Base-by-base conservation (phyloP, 2,888 invertebrate species). In the Deilephila elpenor region DNA sequence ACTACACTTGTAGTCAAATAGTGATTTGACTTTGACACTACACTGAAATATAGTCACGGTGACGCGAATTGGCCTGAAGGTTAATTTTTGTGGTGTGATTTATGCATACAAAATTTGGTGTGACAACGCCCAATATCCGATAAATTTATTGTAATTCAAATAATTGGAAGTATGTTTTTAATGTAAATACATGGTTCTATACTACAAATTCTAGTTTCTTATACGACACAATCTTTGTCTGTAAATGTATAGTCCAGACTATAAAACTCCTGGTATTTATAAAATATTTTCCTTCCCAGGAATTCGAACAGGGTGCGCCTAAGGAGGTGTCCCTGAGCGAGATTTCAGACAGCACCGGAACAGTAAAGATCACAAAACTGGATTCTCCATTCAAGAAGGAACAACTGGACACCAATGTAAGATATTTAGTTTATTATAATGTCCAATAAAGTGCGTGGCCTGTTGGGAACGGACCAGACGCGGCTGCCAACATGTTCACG, bases 381-480 rank as follows among this genome's bases (percentile, higher is more conserved):
- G 94, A 96, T 0, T 96, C 97, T 78, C 98, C 98, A 0, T 89
- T 98, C 78, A 95, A 95, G 11, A 96, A 96, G 84, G 96, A 96
- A 37, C 95, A 96, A 85, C 94, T 98, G 5, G 95, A 97, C 80
- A 95, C 96, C 6, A 96, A 96, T 89, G 97, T 96, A 87, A 87
- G 85, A 11, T 8, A 0, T 32, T 32, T 3, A 5, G 32, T 32
- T 5, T 3, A 5, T 32, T 32, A 32, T 5, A 32, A 32, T 32
- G 32, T 32, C 32, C 32, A 32, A 32, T 32, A 3, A 32, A 32
- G 32, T 32, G 32, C 32, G 32, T 32, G 5, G 32, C 32, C 32
- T 32, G 32, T 32, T 32, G 32, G 32, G 1, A 32, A 32, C 32
- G 32, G 32, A 32, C 32, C 32, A 32, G 32, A 32, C 32, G 32